Evolutionary conservation across 2,113 vertebrate species (phyloP), one percentile per base, ranked within the genome.

Genomic region (Psophia crepitans): DNA sequence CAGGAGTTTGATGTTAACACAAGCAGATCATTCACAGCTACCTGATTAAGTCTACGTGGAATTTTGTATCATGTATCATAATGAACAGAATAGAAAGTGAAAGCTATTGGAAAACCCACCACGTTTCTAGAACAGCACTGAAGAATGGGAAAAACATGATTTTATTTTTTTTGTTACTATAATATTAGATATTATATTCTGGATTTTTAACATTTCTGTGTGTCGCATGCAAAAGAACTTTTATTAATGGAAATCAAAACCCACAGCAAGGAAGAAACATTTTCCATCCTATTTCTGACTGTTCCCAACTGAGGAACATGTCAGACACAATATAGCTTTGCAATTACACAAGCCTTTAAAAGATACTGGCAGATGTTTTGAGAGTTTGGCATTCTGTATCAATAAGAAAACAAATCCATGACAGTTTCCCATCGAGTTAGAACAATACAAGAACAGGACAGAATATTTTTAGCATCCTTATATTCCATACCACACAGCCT

Each of bases 361-460:
- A 86, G 89, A 93, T 65, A 22, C n/a, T 95, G 92, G 49, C 89
- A 94, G 95, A 95, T 89, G 79, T 84, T 95, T 91, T 17, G 5
- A 44, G 89, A 69, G 41, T 84, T 60, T 96, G 84, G 54, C 87
- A 84, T 84, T 87, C 65, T 65, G 21, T 76, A 70, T 87, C 82
- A 86, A 77, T 74, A 74, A 77, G 21, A 84, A 93, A 94, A 95
- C 48, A 92, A 94, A 91, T 46, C 35, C 58, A 18, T 68, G 77
- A 85, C 57, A 78, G 56, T 84, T 96, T 94, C 60, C 81, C 83
- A 94, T 84, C 1, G 6, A 86, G 41, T 53, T 48, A 88, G 84
- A 97, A 90, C 73, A 91, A 89, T 68, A 28, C 32, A 53, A n/a
- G 63, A 83, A 33, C 23, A 68, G 43, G 57, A 54, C 30, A 65